Base-by-base conservation (phyloP, 2,888 invertebrate species). In the Pecten maximus region DNA sequence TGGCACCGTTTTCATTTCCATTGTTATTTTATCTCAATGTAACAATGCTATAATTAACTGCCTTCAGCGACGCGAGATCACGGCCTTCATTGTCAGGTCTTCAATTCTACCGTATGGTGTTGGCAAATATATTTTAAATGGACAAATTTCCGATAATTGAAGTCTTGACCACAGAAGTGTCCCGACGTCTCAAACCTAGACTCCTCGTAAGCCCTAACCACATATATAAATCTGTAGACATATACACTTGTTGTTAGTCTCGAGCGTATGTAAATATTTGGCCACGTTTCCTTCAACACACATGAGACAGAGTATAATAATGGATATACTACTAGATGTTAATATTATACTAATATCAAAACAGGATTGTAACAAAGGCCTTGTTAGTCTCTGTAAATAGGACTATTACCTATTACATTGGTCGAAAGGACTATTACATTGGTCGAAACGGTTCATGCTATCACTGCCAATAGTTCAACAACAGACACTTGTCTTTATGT, bases 201-300 rank as follows among this genome's bases (percentile, higher is more conserved):
- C 6, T 28, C 12, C 44, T 35, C 15, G 74, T 74, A 28, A 74
- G 28, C 35, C 28, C 6, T 28, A 12, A 35, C 28, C 74, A 74
- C 74, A 74, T 74, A 74, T 35, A 60, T 60, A 60, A 23, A 74
- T 74, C 28, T 74, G 28, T 74, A 74, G 74, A 74, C 74, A 35
- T 15, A 35, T 74, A 35, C 10, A 74, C 54, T 19, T 28, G 35
- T 74, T 10, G 50, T 28, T 10, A 12, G 74, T 74, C 74, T 28
- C 35, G 3, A 35, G 35, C 60, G n/a, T 60, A 23, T 60, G 60
- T 60, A 60, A 60, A 60, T 60, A 60, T 60, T 60, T 60, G 60
- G 60, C 60, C 60, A 23, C 60, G 60, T 8, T 16, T n/a, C n/a
- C 15, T 23, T 2, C 23, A 23, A n/a, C 23, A 60, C 60, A 60